A percentile compares a stretch with the other conserved stretches of the same genome.
Evolutionary conservation across 2,113 vertebrate species (phyloP).

Genomic region (Lutjanus erythropterus): DNA sequence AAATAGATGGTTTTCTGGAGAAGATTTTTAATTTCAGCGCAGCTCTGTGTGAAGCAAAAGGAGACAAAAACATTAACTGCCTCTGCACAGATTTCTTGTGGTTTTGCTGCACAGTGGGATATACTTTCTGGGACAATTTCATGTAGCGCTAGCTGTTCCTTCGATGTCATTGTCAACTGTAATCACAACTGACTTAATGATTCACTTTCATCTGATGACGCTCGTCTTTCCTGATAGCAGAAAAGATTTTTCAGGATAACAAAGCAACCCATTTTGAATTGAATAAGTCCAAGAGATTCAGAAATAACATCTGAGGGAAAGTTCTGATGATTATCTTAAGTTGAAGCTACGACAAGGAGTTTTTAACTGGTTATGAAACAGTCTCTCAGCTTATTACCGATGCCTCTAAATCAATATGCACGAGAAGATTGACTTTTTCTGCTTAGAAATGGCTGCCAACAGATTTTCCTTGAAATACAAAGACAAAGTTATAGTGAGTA

Average conservation of each 20-base stretch:
- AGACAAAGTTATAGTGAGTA: no score
- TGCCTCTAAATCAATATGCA: no score
- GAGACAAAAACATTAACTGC: not conserved
- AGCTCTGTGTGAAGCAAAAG: not conserved
- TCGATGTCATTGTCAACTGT: slow-evolving; percentile 14
- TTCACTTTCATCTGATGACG: slow-evolving; percentile 35
- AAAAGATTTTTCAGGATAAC: slow-evolving; percentile 4
- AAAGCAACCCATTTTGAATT: not conserved
- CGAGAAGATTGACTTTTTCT: no score
- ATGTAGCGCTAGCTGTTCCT: slow-evolving; percentile 22
- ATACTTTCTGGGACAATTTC: slow-evolving; percentile 9
- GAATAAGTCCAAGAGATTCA: not conserved
- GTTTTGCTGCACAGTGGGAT: slow-evolving; percentile 16
- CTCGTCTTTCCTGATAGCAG: slow-evolving; percentile 9
- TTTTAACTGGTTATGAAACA: no score
- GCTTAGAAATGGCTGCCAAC: no score
- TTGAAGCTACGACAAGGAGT: no score
- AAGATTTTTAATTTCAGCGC: not conserved
- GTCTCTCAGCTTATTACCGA: no score
- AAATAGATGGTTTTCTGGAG: not conserved
- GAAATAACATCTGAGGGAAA: not conserved
- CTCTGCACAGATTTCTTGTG: not conserved
- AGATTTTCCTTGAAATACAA: no score
- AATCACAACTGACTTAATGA: slow-evolving; percentile 43
- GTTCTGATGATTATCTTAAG: not conserved